These are phyloP conservation scores for Rhinatrema bivittatum DNA, from an alignment of 2,797 vertebrate genomes.

Conservation along the genomic window DNA sequence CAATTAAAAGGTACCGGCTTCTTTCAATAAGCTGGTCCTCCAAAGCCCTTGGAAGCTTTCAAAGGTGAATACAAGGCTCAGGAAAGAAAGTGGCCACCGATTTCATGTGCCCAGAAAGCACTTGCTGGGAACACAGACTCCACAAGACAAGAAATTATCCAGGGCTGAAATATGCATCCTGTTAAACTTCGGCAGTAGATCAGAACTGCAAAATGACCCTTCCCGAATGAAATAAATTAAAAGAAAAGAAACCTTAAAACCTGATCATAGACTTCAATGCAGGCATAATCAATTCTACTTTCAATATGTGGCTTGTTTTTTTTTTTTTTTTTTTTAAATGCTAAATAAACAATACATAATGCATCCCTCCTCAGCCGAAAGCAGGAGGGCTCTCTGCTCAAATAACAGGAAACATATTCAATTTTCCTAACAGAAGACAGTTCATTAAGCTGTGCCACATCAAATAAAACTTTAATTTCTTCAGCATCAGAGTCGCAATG, in stretches of 20 bases:
- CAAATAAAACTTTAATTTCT: conserved; percentile 81
- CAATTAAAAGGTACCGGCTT: too few relatives aligned
- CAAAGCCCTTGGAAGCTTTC: neutral
- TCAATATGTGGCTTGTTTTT: conserved; percentile 66
- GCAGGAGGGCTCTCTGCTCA: conserved; percentile 68
- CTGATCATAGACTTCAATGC: conserved; percentile 54
- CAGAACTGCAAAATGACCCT: conserved; percentile 32
- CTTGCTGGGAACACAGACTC: too few relatives aligned
- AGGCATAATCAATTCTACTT: conserved; percentile 63
- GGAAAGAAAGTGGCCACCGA: too few relatives aligned
- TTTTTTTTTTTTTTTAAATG: too few relatives aligned
- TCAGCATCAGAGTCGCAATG: conserved; percentile 75
- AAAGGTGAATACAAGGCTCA: too few relatives aligned
- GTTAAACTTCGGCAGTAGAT: conserved; percentile 21
- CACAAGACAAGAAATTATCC: conserved; percentile 15
- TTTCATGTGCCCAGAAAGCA: too few relatives aligned
- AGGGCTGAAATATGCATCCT: neutral
- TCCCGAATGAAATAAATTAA: conserved; percentile 14
- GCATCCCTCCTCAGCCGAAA: conserved; percentile 67
- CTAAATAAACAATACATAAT: conserved; percentile 74
- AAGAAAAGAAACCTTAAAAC: too few relatives aligned
- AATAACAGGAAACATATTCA: conserved; percentile 78
- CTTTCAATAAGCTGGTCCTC: too few relatives aligned
- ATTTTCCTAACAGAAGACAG: conserved; percentile 78
- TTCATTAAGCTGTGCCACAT: conserved; percentile 79